Evolutionary conservation across 2,113 vertebrate species (phyloP), one percentile per base, ranked within the genome.

Genomic region (Lycaon pictus): DNA sequence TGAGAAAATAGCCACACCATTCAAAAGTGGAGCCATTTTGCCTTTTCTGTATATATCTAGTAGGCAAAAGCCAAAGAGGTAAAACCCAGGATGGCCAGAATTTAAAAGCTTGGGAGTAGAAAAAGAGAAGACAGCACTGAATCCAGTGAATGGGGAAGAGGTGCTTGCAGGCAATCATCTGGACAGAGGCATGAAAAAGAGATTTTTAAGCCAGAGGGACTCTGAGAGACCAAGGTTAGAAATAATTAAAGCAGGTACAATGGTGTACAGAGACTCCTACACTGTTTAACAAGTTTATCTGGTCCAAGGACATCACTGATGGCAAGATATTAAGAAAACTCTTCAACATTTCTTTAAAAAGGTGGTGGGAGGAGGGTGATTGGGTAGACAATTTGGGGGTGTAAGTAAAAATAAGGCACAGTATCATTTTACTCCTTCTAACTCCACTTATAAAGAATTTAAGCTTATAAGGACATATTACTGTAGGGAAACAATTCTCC

Each of bases 271-370:
- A 60, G 62, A 53, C 7, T n/a, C 43, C 72, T 19, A 27, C 4
- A 37, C 19, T 53, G 17, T 95, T 90, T 51, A 65, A 76, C 53
- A 53, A 55, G 25, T 15, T 58, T 77, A 48, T 90, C 76, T 27
- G 1, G 35, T 48, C 12, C 43, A 53, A 25, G 48, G 43, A 7
- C 25, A 83, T 53, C 16, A 63, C 56, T 92, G 62, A 89, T 69
- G 12, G 87, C n/a, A 92, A 97, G 81, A 88, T 79, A 72, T 25
- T 93, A 62, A 72, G 56, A 95, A 92, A 87, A 53, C 3, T 37
- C 74, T 82, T 69, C 67, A 93, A 89, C 12, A 71, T 22, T 48
- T 37, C 16, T 48, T 65, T 48, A 43, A 43, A 43, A 74, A 74
- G 17, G 16, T 58, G 56, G 56, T 56, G 16, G 55, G 65, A 43